Base-by-base conservation (phyloP, 2,113 vertebrate genomes). In the Myanophis thanlyinensis region DNA sequence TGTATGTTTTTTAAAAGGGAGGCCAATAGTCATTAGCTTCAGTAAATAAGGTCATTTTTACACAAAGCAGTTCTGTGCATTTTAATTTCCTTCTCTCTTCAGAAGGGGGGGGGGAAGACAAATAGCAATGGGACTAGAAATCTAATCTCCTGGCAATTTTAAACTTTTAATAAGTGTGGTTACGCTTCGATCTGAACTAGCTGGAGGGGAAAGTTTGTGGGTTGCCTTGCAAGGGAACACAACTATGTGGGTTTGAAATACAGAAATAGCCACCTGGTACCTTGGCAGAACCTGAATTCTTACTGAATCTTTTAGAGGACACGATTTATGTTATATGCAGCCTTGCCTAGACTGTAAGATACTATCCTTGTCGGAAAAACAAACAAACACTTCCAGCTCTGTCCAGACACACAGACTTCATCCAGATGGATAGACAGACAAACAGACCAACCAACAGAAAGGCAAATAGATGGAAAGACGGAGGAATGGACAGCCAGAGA, bases 11-110 rank as follows among this genome's bases (percentile, higher is more conserved):
- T 49, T 15, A 15, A 40, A 25, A 49, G 18, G 15, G 44, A 25
- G 93, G 6, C 9, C n/a, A 95, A 94, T 90, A 67, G 88, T 92
- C 95, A 95, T 96, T 96, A 96, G 94, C 94, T 96, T 95, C 94
- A 88, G 94, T 85, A 95, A 88, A 56, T 89, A 93, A 93, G 87
- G 44, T 87, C 85, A 59, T 93, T 54, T 91, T 91, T 80, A 67
- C 86, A 89, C 86, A 85, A 89, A 67, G 51, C 30, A 10, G 30
- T 35, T 67, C 92, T 80, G 59, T 93, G 89, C 48, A 40, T 93
- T 87, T 90, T 93, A 87, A 93, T 91, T 91, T 93, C 59, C 62
- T 47, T 30, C 12, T 90, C 12, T 90, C 62, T 73, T 54, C 35
- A 85, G 25, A 84, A 44, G 30, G 35, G 9, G 49, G 30, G 48